Conservation (phyloP, 2,888 invertebrate genomes). For the Pyrocoelia pectoralis region DNA sequence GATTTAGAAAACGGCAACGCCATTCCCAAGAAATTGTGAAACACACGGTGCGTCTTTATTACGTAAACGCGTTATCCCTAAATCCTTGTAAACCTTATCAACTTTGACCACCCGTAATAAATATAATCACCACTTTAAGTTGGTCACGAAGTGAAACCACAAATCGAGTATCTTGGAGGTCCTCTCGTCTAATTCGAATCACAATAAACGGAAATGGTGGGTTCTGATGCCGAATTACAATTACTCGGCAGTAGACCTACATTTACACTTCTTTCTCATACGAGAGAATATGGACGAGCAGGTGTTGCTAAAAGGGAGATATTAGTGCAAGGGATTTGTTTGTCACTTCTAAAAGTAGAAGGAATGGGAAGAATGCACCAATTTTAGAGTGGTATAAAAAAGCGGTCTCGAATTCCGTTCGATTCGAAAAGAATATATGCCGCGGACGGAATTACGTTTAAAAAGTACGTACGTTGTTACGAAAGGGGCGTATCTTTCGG, state of each 20-base stretch:
- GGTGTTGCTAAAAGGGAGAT: background rate
- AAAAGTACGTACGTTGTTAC: too few relatives aligned
- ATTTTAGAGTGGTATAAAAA: background rate
- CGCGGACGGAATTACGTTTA: too few relatives aligned
- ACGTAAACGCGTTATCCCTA: background rate
- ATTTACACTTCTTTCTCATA: background rate
- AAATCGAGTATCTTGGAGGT: conserved; percentile 1
- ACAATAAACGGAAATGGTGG: background rate
- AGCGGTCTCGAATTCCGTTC: background rate
- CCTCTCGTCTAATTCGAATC: background rate
- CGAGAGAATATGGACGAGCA: background rate
- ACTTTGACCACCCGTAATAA: conserved; percentile 1
- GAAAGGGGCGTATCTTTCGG: too few relatives aligned
- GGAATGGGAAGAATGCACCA: background rate
- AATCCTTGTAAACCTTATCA: background rate
- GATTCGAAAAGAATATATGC: too few relatives aligned
- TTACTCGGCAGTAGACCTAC: background rate
- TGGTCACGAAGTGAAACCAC: background rate
- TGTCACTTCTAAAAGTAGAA: background rate
- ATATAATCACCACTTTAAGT: background rate
- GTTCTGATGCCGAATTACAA: background rate
- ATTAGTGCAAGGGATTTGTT: background rate
- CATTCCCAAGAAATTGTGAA: too few relatives aligned
- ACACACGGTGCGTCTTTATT: too few relatives aligned
- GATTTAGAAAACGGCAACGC: too few relatives aligned